Base-by-base conservation (phyloP, 2,888 invertebrate genomes). In the Cactoblastis cactorum region DNA sequence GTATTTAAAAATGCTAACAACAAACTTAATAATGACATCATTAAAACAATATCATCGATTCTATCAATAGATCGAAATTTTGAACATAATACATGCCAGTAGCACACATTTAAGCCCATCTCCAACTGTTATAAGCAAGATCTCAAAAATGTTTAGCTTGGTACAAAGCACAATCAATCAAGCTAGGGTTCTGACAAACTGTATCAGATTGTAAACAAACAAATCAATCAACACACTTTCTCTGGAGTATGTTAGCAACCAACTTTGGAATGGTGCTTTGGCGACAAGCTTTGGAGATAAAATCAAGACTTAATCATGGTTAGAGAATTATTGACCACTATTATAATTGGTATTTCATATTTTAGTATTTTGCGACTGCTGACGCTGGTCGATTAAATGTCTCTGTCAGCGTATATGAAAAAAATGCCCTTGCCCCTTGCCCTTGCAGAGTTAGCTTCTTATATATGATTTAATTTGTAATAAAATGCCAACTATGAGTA, bases 191-290 rank as follows among this genome's bases (percentile, higher is more conserved):
- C 47, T 35, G 39, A 35, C 34, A 37, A 35, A 47, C 18, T 35
- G 47, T 35, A 12, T 37, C 47, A 34, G 17, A 11, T 46, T 47
- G 19, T 37, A 47, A 46, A 46, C 34, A 46, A 46, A 34, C 19
- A 34, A 46, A 34, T 35, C 35, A 35, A 22, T 35, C 22, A 35
- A 43, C 6, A 12, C 1, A 28, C 28, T 37, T 37, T 17, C 37
- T 37, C 28, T 28, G 9, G 8, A 9, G 28, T 28, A 9, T 28
- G 28, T 28, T 28, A 28, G 28, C 28, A 28, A 9, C 28, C 28
- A 28, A 28, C 28, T 28, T 9, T 4, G 8, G 8, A 4, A 28
- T 9, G 8, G 28, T 28, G 9, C 8, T 6, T 28, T 6, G 28
- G 1, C 28, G 1, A 4, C 28, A 28, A 28, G 28, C 1, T 9